Base-by-base conservation (phyloP, 2,113 vertebrate species). In the Columba janthina region DNA sequence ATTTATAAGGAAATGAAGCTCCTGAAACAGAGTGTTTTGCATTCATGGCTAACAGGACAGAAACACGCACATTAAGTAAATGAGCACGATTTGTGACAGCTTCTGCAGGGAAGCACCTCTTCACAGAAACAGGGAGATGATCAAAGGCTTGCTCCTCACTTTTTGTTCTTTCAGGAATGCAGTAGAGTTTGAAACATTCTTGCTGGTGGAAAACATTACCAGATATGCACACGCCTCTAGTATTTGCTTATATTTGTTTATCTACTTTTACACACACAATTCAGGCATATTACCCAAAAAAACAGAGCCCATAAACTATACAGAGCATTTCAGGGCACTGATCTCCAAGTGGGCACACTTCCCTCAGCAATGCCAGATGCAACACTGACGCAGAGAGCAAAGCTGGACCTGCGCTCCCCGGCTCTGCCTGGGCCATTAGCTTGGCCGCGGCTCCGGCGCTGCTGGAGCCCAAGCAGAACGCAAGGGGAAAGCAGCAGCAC, bases 391-490 rank as follows among this genome's bases (percentile, higher is more conserved):
- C 24, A n/a, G 19, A 58, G 62, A 46, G 8, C 21, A 14, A 74
- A 82, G 57, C 48, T 58, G 51, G 8, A 4, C 24, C 24, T 74
- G 70, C 0, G 1, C 57, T 40, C 28, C 3, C 1, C 1, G 0
- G 54, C 46, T 36, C 56, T 66, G 69, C 50, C 62, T 48, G 34
- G 2, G 2, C 29, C 32, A 2, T 6, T 6, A 57, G 56, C 40
- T 53, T 14, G 46, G 72, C 51, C 31, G n/a, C 1, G 0, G 48
- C 42, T 31, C 51, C 1, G 0, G 51, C 51, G 31, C 86, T 28
- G 32, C 56, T 71, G 62, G 53, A 61, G 46, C 31, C 29, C 0
- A 1, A 74, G 48, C 1, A 0, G 36, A 26, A 54, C 21, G 42
- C 1, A 1, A 32, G 38, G 51, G 0, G 3, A 21, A 50, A 36